A percentile compares a stretch with the other conserved stretches of the same genome.
Conservation (phyloP, 2,113 vertebrate species). For the Tinamus guttatus region DNA sequence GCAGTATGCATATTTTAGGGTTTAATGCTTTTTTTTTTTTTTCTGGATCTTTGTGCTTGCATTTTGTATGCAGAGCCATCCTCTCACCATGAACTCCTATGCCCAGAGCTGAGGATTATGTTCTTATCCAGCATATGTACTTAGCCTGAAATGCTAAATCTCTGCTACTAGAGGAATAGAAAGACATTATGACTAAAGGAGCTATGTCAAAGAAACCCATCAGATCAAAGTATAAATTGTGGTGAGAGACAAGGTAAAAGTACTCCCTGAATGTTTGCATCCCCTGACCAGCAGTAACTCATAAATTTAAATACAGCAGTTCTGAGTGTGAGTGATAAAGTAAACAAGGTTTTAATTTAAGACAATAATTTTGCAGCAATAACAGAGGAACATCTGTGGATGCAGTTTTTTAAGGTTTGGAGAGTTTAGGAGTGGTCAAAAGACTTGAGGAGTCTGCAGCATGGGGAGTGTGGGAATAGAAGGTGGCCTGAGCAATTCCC, state of each 20-base stretch:
- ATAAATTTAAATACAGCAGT: not conserved
- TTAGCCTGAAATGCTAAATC: constrained; percentile 63
- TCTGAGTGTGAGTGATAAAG: not conserved
- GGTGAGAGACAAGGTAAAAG: not conserved
- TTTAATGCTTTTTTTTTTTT: constrained; percentile 23
- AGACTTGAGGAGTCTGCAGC: not conserved
- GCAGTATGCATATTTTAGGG: constrained; percentile 34
- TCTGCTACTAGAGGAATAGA: constrained; percentile 30
- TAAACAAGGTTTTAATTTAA: not conserved
- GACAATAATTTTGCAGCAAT: not conserved
- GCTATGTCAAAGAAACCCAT: constrained; percentile 26
- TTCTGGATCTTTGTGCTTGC: not conserved
- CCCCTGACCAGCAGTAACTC: not conserved
- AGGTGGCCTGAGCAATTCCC: not conserved
- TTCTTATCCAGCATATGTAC: constrained; percentile 66
- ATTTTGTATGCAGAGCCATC: constrained; percentile 61
- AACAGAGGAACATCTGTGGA: not conserved
- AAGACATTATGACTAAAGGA: constrained; percentile 43
- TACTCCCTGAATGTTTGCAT: not conserved
- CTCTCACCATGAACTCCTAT: constrained; percentile 25
- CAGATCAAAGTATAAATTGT: not conserved
- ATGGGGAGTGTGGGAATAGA: not conserved
- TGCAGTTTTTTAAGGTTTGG: not conserved
- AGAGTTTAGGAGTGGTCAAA: not conserved
- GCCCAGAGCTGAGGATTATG: constrained; percentile 64